A percentile compares a stretch with the other conserved stretches of the same genome.
Conservation (phyloP, 1,140 invertebrate species). For the Drosophila setifemur region DNA sequence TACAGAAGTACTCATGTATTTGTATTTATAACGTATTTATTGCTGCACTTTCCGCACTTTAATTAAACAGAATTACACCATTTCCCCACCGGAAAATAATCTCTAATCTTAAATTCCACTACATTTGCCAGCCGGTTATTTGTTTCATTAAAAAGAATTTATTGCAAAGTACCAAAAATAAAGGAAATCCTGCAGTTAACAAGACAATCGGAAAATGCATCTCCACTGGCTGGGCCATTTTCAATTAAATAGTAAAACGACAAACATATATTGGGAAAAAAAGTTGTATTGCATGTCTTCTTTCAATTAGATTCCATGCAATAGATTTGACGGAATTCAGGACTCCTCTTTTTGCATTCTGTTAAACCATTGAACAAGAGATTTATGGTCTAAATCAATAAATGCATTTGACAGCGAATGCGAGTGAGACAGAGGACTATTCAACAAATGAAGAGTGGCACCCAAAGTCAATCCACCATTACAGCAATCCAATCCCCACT, state of each 20-base stretch:
- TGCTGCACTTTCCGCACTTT: background rate
- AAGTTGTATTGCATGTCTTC: background rate
- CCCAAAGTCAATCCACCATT: slow-evolving; percentile 15
- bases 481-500: background rate
- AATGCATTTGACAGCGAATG: slow-evolving; percentile 64
- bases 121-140: background rate
- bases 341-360: slow-evolving; percentile 14
- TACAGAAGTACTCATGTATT: no score
- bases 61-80: background rate
- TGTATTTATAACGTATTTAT: no score
- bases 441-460: slow-evolving; percentile 50
- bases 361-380: slow-evolving; percentile 46
- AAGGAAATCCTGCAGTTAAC: background rate
- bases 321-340: slow-evolving; percentile 35
- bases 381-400: slow-evolving; percentile 63
- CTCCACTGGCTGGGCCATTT: slow-evolving; percentile 3
- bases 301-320: slow-evolving; percentile 25
- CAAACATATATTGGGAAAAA: background rate
- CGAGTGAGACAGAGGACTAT: slow-evolving; percentile 4
- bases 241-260: slow-evolving; percentile 16
- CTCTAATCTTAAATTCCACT: background rate
- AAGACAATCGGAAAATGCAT: background rate
- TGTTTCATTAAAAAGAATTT: background rate
- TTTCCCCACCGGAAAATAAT: background rate
- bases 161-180: background rate